Percentiles rank a stretch among this genome's conserved stretches.
Conservation (phyloP, 64 coral and sea anemone species). For the Stylophora pistillata region DNA sequence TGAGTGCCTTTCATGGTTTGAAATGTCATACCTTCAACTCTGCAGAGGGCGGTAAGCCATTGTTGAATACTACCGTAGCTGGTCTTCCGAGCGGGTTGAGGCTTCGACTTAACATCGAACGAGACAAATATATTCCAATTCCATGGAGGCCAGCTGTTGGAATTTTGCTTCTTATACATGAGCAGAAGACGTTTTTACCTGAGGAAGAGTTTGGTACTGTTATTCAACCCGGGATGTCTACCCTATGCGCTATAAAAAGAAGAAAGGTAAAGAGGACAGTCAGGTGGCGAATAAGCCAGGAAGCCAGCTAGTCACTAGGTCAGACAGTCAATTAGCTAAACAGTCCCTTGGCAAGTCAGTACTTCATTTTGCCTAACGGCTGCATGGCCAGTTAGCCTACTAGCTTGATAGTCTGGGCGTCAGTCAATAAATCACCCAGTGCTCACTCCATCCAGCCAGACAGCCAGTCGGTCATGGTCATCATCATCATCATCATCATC, state of each 20-base stretch:
- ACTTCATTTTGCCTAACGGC: too few relatives aligned
- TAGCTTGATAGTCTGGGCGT: too few relatives aligned
- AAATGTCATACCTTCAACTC: constrained; percentile 30
- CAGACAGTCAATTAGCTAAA: too few relatives aligned
- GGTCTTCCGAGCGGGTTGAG: neutral
- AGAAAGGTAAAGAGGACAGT: neutral
- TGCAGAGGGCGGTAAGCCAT: neutral
- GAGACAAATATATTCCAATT: neutral
- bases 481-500: too few relatives aligned
- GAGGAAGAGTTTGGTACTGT: neutral
- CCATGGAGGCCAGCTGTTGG: neutral
- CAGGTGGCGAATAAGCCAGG: too few relatives aligned
- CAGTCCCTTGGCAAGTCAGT: too few relatives aligned
- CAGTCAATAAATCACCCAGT: too few relatives aligned
- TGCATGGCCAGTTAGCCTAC: too few relatives aligned
- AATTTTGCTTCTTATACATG: constrained; percentile 11
- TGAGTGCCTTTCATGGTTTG: neutral
- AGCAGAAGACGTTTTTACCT: neutral
- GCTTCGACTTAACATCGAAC: constrained; percentile 11
- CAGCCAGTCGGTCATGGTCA: too few relatives aligned
- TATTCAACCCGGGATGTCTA: neutral
- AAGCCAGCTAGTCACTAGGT: too few relatives aligned
- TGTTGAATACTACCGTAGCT: neutral
- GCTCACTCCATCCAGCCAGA: too few relatives aligned
- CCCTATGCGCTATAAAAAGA: neutral